Evolutionary conservation across 2,797 vertebrate genomes (phyloP).

Genomic region (Scyliorhinus canicula): DNA sequence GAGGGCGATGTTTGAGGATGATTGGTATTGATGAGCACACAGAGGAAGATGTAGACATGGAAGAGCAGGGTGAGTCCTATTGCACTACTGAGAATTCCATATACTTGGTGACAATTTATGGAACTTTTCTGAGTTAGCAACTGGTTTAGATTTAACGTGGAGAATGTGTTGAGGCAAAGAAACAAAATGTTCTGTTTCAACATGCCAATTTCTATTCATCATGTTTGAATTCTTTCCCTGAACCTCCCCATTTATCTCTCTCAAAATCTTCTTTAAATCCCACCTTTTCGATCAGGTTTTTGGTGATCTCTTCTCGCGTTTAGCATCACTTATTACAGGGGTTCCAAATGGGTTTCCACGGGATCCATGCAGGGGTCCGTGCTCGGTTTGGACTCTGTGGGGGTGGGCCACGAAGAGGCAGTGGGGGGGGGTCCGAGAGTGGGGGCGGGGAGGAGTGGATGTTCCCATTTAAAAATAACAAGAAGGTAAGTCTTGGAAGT

Average conservation of each 20-base stretch:
- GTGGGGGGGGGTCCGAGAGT: too few relatives aligned
- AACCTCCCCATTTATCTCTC: neutral
- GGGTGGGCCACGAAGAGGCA: too few relatives aligned
- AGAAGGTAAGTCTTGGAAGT: too few relatives aligned
- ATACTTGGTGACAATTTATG: neutral
- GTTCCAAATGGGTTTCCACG: too few relatives aligned
- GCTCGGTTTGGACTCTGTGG: too few relatives aligned
- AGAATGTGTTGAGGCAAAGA: neutral
- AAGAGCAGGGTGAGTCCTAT: conserved; percentile 51
- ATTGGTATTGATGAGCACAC: conserved; percentile 56
- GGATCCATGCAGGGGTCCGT: too few relatives aligned
- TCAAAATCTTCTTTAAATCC: neutral
- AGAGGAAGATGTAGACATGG: conserved; percentile 63
- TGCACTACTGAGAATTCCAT: neutral
- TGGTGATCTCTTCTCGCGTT: too few relatives aligned
- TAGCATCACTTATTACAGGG: too few relatives aligned
- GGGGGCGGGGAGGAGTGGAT: too few relatives aligned
- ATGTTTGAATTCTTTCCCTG: neutral
- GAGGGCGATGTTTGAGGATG: conserved; percentile 43
- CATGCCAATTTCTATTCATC: neutral
- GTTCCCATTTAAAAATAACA: too few relatives aligned
- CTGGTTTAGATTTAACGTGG: neutral
- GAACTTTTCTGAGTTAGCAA: neutral
- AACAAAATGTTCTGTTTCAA: neutral
- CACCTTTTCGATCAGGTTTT: neutral